These are phyloP conservation scores for Zeus faber DNA, from an alignment of 2,113 vertebrate genomes.

Conservation along the genomic window DNA sequence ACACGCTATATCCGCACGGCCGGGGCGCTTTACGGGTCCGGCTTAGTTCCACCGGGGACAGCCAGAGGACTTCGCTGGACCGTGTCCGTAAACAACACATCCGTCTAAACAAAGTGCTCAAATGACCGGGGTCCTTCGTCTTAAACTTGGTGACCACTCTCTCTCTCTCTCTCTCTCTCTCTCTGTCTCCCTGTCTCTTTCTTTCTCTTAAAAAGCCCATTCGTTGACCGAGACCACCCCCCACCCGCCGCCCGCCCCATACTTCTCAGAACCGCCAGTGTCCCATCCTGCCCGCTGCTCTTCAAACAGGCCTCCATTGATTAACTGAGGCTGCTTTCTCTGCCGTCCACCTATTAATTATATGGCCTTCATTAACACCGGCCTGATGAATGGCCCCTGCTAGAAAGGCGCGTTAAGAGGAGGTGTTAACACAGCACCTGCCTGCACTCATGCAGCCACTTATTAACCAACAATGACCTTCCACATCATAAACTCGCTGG, in stretches of 20 bases:
- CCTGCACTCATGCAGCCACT: slow-evolving; percentile 79
- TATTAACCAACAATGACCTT: slow-evolving; percentile 85
- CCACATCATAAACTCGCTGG: slow-evolving; percentile 78
- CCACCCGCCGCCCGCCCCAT: slow-evolving; percentile 6
- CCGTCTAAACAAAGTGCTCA: background rate
- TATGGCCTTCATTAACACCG: slow-evolving; percentile 76
- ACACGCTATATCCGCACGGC: no score
- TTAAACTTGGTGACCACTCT: background rate
- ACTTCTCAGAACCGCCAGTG: slow-evolving; percentile 36
- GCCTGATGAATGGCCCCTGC: slow-evolving; percentile 74
- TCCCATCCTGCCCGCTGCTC: slow-evolving; percentile 56
- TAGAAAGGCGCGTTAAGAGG: slow-evolving; percentile 72
- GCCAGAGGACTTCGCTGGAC: background rate
- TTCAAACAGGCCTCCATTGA: slow-evolving; percentile 75
- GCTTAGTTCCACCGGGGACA: no score
- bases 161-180: background rate
- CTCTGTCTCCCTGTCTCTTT: slow-evolving; percentile 5
- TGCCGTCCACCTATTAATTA: slow-evolving; percentile 75
- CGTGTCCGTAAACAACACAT: slow-evolving; percentile 1
- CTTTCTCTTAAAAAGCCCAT: slow-evolving; percentile 40
- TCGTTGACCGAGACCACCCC: slow-evolving; percentile 25
- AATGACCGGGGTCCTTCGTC: background rate
- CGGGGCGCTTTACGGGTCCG: no score
- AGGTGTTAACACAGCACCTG: slow-evolving; percentile 84
- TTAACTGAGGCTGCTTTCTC: slow-evolving; percentile 67